Evolutionary conservation across 92 coral and sea anemone species (phyloP).

Genomic region (Paragorgia papillata): DNA sequence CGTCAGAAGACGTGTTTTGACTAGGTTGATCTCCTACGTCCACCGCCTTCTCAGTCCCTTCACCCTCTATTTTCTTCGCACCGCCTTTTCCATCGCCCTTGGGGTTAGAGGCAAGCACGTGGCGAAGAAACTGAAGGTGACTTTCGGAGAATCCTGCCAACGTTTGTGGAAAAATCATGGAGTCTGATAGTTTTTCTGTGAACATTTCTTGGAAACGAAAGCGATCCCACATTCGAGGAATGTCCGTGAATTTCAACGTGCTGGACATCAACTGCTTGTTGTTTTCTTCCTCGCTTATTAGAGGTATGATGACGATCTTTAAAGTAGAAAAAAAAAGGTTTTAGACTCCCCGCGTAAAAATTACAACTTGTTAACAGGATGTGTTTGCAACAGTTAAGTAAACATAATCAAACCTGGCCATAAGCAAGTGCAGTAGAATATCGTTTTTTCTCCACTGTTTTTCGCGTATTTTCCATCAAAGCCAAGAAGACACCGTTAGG

Average conservation of each 20-base stretch:
- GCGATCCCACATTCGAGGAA: constrained; percentile 17
- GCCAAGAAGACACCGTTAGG: constrained; percentile 66
- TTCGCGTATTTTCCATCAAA: constrained; percentile 34
- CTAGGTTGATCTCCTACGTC: too few relatives aligned
- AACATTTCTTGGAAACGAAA: constrained; percentile 11
- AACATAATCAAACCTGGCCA: constrained; percentile 19
- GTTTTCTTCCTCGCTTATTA: background rate
- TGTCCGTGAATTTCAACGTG: background rate
- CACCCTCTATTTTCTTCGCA: too few relatives aligned
- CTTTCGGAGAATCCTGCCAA: background rate
- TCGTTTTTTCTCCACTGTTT: background rate
- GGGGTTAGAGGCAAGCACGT: too few relatives aligned
- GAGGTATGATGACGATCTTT: background rate
- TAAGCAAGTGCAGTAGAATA: background rate
- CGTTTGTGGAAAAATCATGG: background rate
- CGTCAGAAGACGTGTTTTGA: background rate
- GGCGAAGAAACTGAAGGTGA: constrained; percentile 28
- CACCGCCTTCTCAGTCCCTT: too few relatives aligned
- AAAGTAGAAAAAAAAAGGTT: background rate
- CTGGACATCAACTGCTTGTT: constrained; percentile 2
- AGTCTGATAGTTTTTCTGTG: background rate
- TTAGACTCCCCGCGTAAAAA: background rate
- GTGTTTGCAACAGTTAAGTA: too few relatives aligned
- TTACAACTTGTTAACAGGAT: too few relatives aligned
- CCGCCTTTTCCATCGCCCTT: too few relatives aligned